Evolutionary conservation across 2,797 vertebrate species (phyloP), one percentile per base, ranked within the genome.

Genomic region (Phrynocephalus guinanensis): DNA sequence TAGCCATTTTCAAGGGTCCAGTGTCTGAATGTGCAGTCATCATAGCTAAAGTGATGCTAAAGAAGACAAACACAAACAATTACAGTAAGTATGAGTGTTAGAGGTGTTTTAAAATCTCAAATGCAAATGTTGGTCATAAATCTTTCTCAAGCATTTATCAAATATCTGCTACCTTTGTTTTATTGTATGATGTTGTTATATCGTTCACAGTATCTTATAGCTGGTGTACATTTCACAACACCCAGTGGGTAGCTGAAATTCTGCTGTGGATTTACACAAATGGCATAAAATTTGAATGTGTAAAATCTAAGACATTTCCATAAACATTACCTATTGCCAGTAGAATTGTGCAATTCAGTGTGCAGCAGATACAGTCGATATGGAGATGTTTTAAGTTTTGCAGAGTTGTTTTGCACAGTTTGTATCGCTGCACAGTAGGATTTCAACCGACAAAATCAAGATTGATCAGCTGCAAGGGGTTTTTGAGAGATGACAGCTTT

Each of bases 1-100:
- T 97, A 97, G 82, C 98, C 98, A 22, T 99, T 99, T 89, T 99
- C 98, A 95, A 99, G 96, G 0, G 97, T 98, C 84, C 94, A 96
- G 91, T 99, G 99, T 83, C 95, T 96, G 96, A 99, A 99, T 75
- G 97, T 93, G 73, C 98, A 99, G 92, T 97, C 97, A 5, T 97
- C 97, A 0, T 96, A 96, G 79, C 93, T 97, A 95, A 98, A 99
- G 90, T 95, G 95, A 18, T 96, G 94, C 99, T 99, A 94, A 86
- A 68, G 87, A 71, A 77, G 70, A 60, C 13, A 78, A n/a, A 38
- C 66, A 52, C 82, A 84, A 38, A 1, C 0, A 48, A 75, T 79
- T 9, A 89, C 0, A 26, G 18, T 3, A 63, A 72, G 8, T 6
- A 60, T 83, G 77, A 44, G 70, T n/a, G 20, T 13, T 63, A 63